phyloP scores from a whole-genome alignment of 2,888 invertebrate genomes.

The Nomada flava region DNA sequence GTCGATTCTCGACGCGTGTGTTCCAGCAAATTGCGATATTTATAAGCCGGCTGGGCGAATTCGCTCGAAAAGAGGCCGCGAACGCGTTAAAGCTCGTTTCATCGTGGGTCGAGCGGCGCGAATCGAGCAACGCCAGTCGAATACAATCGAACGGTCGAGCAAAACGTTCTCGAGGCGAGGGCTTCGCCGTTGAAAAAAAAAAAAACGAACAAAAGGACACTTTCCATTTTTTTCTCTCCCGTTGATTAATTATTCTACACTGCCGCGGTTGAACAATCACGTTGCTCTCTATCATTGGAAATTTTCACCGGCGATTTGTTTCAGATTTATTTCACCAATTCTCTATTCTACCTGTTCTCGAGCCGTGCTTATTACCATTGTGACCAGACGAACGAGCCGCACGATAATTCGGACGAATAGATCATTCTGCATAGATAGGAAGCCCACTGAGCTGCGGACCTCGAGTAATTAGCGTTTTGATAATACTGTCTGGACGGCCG shows the following conservation, averaged over 20 bases:
- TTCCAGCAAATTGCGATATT: conserved; percentile 43
- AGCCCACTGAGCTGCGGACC: conserved; percentile 3
- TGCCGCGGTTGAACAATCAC: conserved; percentile 7
- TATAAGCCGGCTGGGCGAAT: conserved; percentile 36
- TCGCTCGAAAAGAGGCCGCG: conserved; percentile 41
- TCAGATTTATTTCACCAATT: conserved; percentile 14
- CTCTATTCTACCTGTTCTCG: not conserved
- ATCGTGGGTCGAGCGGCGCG: conserved; percentile 33
- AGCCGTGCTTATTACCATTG: conserved; percentile 16
- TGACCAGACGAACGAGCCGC: conserved; percentile 1
- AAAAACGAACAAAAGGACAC: conserved; percentile 49
- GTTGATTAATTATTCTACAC: conserved; percentile 49
- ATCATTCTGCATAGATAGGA: conserved; percentile 44
- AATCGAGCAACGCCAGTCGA: conserved; percentile 55
- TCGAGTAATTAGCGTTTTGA: conserved; percentile 46
- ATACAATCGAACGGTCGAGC: conserved; percentile 60
- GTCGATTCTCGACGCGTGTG: conserved; percentile 15
- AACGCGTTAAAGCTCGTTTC: conserved; percentile 50
- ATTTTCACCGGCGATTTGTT: conserved; percentile 6
- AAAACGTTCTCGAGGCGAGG: conserved; percentile 50
- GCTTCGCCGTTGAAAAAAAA: conserved; percentile 35
- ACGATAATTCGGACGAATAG: conserved; percentile 37
- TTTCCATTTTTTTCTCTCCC: conserved; percentile 10
- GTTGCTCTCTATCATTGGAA: not conserved
- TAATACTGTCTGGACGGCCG: conserved; percentile 28